Evolutionary conservation across 2,797 vertebrate genomes (phyloP), one percentile per base, ranked within the genome.

Genomic region (Acanthornis magna): DNA sequence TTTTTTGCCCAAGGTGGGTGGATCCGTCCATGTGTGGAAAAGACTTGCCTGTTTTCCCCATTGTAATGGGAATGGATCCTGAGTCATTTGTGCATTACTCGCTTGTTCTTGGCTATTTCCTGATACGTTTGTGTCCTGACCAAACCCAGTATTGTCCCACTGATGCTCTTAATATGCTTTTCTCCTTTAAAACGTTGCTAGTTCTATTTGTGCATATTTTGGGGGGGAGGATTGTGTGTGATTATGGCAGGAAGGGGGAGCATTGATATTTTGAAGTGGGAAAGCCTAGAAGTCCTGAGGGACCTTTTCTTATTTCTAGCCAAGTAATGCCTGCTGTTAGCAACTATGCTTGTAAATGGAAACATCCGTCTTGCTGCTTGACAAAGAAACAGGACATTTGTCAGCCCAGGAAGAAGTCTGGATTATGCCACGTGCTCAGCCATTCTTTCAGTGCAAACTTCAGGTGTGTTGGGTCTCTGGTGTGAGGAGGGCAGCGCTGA

Each of bases 101-200:
- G 18, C 55, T 73, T 89, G 53, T 79, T 92, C 93, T 93, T 57
- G 43, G 81, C 85, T 93, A n/a, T 94, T 96, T 93, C 93, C 88
- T 93, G 89, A 71, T 79, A 32, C 0, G 16, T 78, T 91, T 93
- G 54, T 85, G 1, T 23, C 65, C 72, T 79, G 73, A 71, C 77
- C 75, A 77, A 92, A 89, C 70, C 63, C 48, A 61, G 36, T 58
- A 62, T 84, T 95, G 81, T 95, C 77, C 72, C 45, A 57, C 32
- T 63, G 65, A 77, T 85, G 62, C 21, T 88, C 30, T 82, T 82
- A 12, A 42, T 30, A 50, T 48, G 47, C 47, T 60, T 91, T 95
- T 79, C 34, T 83, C 30, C 65, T 75, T 72, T 80, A 53, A 72
- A 72, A 70, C 29, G 34, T 50, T n/a, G 26, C 1, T 7, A 18